Evolutionary conservation across 2,113 vertebrate genomes (phyloP).

Genomic region (Scomber colias): DNA sequence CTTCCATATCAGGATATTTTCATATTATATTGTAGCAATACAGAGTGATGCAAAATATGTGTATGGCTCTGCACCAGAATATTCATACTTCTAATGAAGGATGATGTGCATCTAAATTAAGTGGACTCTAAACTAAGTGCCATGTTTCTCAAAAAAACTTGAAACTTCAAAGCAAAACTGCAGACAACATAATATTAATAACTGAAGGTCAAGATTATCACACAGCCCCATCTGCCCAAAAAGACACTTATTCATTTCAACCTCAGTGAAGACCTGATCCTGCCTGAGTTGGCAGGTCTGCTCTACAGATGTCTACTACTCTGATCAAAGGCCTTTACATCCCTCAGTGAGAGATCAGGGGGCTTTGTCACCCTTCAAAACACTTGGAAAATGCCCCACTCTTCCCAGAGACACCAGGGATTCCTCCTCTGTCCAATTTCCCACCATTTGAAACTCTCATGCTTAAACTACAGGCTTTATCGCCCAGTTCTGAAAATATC

Average conservation of each 20-base stretch:
- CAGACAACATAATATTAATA: not conserved
- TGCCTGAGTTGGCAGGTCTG: conserved; percentile 15
- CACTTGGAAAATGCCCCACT: conserved; percentile 15
- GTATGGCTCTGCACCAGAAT: not conserved
- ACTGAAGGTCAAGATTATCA: conserved; percentile 4
- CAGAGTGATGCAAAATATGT: not conserved
- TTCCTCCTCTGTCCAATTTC: conserved; percentile 13
- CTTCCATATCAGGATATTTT: conserved; percentile 28
- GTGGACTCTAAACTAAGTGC: not conserved
- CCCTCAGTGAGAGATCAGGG: conserved; percentile 18
- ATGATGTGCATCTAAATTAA: conserved; percentile 20
- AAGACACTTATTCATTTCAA: not conserved
- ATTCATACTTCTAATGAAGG: conserved; percentile 15
- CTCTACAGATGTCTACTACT: not conserved
- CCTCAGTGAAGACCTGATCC: conserved; percentile 20
- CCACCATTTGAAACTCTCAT: conserved; percentile 25
- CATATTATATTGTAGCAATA: not conserved
- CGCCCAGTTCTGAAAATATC: not conserved
- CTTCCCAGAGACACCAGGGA: conserved; percentile 13
- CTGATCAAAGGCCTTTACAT: conserved; percentile 44
- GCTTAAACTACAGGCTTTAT: conserved; percentile 13
- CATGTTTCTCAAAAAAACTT: not conserved
- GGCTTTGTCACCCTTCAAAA: conserved; percentile 15
- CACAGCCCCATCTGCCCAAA: conserved; percentile 15
- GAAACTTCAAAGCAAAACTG: conserved; percentile 7